Evolutionary conservation across 2,888 invertebrate species (phyloP).

Genomic region (Dryomyza anilis): DNA sequence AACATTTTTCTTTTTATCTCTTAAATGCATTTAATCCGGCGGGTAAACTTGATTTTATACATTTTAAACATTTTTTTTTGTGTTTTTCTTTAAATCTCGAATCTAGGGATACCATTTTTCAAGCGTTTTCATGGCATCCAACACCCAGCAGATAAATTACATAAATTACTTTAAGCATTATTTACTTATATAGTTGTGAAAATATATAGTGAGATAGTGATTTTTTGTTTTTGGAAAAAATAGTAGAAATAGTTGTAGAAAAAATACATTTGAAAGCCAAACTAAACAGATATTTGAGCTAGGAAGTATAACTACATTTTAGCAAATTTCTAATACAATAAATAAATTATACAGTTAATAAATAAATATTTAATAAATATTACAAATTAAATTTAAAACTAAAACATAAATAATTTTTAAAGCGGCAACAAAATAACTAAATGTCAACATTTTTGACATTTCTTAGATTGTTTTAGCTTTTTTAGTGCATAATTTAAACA

Average conservation of each 20-base stretch:
- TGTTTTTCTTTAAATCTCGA: neutral
- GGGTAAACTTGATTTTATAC: neutral
- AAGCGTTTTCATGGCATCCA: constrained; percentile 29
- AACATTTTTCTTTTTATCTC: neutral
- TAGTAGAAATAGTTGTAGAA: constrained; percentile 7
- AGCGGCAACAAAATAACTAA: constrained; percentile 7
- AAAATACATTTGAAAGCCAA: constrained; percentile 18
- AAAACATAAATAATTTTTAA: constrained; percentile 29
- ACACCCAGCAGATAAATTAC: constrained; percentile 9
- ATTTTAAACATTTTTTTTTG: neutral
- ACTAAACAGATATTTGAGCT: constrained; percentile 19
- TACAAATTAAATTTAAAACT: constrained; percentile 30
- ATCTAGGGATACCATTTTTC: constrained; percentile 24
- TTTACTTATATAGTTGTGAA: neutral
- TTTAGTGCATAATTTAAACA: too few relatives aligned
- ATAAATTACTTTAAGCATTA: neutral
- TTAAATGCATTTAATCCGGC: constrained; percentile 10
- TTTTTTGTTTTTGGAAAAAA: constrained; percentile 1
- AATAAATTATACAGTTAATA: constrained; percentile 62
- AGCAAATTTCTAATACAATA: neutral
- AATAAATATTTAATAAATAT: constrained; percentile 41
- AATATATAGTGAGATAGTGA: neutral
- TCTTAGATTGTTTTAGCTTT: constrained; percentile 20
- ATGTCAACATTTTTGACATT: neutral
- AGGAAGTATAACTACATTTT: constrained; percentile 10